phyloP scores from a whole-genome alignment of 2,888 invertebrate genomes.

The Platycnemis pennipes region DNA sequence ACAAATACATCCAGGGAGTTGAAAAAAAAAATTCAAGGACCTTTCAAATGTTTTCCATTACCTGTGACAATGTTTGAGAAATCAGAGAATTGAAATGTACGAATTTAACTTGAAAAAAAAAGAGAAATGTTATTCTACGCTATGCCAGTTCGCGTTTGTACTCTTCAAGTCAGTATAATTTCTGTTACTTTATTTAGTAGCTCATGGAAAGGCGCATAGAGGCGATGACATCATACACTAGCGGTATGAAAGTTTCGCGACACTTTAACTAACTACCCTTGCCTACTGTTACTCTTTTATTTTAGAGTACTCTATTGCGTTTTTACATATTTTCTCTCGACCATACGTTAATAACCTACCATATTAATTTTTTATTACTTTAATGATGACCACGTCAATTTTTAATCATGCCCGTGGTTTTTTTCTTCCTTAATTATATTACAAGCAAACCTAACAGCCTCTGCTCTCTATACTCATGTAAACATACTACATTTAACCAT shows the following conservation, averaged over 20 bases:
- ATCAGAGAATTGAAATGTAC: not conserved
- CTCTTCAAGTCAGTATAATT: not conserved
- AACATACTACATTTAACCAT: constrained; percentile 32
- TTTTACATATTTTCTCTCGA: constrained; percentile 19
- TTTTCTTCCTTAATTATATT: not conserved
- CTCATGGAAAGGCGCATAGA: constrained; percentile 4
- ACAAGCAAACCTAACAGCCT: constrained; percentile 44
- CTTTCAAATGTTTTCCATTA: not conserved
- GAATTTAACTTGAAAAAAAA: not conserved
- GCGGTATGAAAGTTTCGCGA: not conserved
- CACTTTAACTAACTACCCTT: not conserved
- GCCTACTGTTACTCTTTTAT: not conserved
- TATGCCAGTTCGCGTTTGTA: not conserved
- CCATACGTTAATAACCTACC: not conserved
- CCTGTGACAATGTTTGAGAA: not conserved
- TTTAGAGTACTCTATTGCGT: not conserved
- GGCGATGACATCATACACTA: constrained; percentile 1
- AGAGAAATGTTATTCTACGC: not conserved
- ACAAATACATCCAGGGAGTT: constrained; percentile 18
- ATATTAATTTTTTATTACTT: constrained; percentile 24
- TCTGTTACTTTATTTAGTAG: not conserved
- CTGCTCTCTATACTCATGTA: constrained; percentile 27
- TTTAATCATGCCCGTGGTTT: not conserved
- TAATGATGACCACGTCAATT: constrained; percentile 11
- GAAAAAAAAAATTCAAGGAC: not conserved